A percentile compares a stretch with the other conserved stretches of the same genome.
These are phyloP conservation scores for Scaptomyza hsui DNA, from an alignment of 1,140 invertebrate species.

Conservation along the genomic window DNA sequence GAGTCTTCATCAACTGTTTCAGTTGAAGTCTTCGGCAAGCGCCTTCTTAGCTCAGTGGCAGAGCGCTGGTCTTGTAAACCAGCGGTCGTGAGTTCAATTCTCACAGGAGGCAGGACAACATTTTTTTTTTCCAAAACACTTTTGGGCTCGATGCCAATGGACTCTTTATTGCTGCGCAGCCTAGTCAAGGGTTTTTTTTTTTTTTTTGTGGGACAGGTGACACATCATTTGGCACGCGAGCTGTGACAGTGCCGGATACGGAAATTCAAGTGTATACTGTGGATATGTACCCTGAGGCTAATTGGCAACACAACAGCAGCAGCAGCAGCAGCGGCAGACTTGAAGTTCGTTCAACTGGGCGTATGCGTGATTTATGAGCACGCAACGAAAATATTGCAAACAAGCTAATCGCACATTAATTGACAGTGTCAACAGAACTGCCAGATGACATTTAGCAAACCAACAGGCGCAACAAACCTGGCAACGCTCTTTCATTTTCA, in stretches of 20 bases:
- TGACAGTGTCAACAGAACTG: constrained; percentile 77
- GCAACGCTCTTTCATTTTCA: constrained; percentile 13
- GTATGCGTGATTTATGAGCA: constrained; percentile 75
- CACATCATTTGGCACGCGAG: constrained; percentile 76
- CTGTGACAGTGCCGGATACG: constrained; percentile 57
- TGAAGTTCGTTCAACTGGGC: constrained; percentile 74
- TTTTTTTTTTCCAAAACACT: constrained; percentile 21
- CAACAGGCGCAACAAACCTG: constrained; percentile 23
- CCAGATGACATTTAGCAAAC: constrained; percentile 56
- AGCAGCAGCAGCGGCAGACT: neutral
- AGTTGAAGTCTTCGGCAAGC: constrained; percentile 90
- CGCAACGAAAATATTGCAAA: constrained; percentile 42
- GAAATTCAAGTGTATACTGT: constrained; percentile 50
- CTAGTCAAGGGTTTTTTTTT: constrained; percentile 5
- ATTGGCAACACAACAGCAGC: constrained; percentile 52
- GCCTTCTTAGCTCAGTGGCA: constrained; percentile 54
- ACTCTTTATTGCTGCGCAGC: constrained; percentile 27
- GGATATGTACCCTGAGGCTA: constrained; percentile 36
- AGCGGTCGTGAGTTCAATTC: constrained; percentile 95
- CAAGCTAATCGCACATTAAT: constrained; percentile 76
- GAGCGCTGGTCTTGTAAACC: constrained; percentile 92
- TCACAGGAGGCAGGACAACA: constrained; percentile 88
- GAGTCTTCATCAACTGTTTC: constrained; percentile 86
- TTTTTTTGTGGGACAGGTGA: constrained; percentile 39
- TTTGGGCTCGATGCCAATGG: constrained; percentile 31